Evolutionary conservation across 2,888 invertebrate species (phyloP), one percentile per base, ranked within the genome.

Genomic region (Microctonus brassicae): DNA sequence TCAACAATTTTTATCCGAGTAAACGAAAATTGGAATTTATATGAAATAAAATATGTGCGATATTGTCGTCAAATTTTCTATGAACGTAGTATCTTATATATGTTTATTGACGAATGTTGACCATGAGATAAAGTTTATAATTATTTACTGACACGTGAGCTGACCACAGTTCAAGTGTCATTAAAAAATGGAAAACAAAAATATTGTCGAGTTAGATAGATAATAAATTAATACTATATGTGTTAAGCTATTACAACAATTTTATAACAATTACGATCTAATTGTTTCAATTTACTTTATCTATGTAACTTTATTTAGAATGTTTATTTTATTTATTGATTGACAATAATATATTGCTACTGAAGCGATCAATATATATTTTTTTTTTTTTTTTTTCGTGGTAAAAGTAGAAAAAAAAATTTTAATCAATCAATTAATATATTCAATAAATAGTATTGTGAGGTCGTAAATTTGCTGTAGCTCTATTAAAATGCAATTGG

Each of bases 61-160:
- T 57, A 42, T 36, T 29, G 39, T 39, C 39, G 29, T n/a, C n/a
- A 26, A 57, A 42, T 67, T 67, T 58, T 58, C 58, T 58, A 57
- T 34, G 36, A 57, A 55, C 24, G n/a, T n/a, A n/a, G n/a, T n/a
- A n/a, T n/a, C n/a, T n/a, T n/a, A n/a, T n/a, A n/a, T n/a, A n/a
- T n/a, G n/a, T n/a, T n/a, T n/a, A n/a, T n/a, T n/a, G n/a, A n/a
- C n/a, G n/a, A n/a, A n/a, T n/a, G n/a, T n/a, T n/a, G n/a, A n/a
- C n/a, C n/a, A n/a, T n/a, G n/a, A n/a, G n/a, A n/a, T n/a, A n/a
- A n/a, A n/a, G n/a, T n/a, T n/a, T 29, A 57, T 57, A 9, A n/a
- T 57, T 57, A 29, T 9, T n/a, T 4, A 29, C 24, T 10, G 22
- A 22, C 24, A 57, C 26, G 29, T 1, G 29, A 11, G 10, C 2